A percentile compares a stretch with the other conserved stretches of the same genome.
Conservation (phyloP, 1,140 invertebrate species). For the Telenomus remus region DNA sequence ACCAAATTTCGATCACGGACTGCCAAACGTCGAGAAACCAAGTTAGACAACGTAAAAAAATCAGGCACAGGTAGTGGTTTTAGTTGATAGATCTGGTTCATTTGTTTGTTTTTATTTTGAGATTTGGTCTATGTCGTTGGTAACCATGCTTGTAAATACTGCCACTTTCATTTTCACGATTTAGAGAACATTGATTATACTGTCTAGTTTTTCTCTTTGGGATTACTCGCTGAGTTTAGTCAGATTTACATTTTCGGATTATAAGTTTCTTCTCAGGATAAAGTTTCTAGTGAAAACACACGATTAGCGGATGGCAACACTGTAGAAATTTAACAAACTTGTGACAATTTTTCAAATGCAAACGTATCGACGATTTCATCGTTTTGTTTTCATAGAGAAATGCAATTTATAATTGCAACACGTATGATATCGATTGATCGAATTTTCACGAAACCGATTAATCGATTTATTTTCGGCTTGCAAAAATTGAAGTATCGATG, state of each 20-base stretch:
- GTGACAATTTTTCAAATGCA: too few species aligned
- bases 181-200: too few species aligned
- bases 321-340: too few species aligned
- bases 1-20: slow-evolving; percentile 21
- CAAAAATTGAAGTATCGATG: slow-evolving; percentile 44
- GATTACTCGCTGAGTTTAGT: too few species aligned
- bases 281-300: too few species aligned
- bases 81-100: slow-evolving; percentile 51
- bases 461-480: slow-evolving; percentile 42
- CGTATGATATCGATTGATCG: slow-evolving; percentile 33
- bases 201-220: too few species aligned
- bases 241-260: too few species aligned
- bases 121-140: slow-evolving; percentile 4
- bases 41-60: slow-evolving; percentile 45
- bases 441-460: slow-evolving; percentile 29
- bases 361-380: too few species aligned
- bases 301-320: too few species aligned
- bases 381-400: too few species aligned
- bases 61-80: slow-evolving; percentile 70
- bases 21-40: slow-evolving; percentile 32
- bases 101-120: slow-evolving; percentile 13
- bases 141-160: slow-evolving; percentile 22
- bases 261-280: too few species aligned
- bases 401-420: neutral
- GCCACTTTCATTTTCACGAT: slow-evolving; percentile 4